Conservation (phyloP, 2,797 vertebrate genomes). For the Clarias platycephalus region DNA sequence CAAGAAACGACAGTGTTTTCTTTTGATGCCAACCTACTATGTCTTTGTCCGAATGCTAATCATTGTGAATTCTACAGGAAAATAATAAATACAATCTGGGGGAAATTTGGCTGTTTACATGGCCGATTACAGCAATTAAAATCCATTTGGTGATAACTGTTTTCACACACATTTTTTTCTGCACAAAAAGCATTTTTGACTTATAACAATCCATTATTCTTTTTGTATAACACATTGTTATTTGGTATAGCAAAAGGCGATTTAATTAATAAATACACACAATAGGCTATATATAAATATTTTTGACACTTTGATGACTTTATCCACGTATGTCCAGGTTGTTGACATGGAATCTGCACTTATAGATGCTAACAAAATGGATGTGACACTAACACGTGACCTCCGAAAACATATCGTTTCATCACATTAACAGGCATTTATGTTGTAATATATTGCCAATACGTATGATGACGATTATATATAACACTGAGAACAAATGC, state of each 20-base stretch:
- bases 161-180: constrained; percentile 23
- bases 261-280: constrained; percentile 49
- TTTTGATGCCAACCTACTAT: background rate
- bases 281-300: constrained; percentile 34
- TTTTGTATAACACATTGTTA: constrained; percentile 54
- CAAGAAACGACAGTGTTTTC: constrained; percentile 32
- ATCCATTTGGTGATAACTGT: constrained; percentile 20
- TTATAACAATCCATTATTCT: constrained; percentile 43
- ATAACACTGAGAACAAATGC: constrained; percentile 55
- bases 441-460: constrained; percentile 50
- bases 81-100: constrained; percentile 19
- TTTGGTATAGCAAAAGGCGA: constrained; percentile 67
- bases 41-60: background rate
- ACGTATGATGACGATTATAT: constrained; percentile 53
- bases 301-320: constrained; percentile 37
- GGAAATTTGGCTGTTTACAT: constrained; percentile 12
- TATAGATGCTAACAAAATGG: constrained; percentile 52
- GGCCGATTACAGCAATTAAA: constrained; percentile 27
- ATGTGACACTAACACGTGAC: constrained; percentile 54
- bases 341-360: constrained; percentile 49
- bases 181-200: constrained; percentile 47
- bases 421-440: constrained; percentile 50
- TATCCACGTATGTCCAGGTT: constrained; percentile 33
- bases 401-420: constrained; percentile 45
- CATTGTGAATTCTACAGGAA: constrained; percentile 9